These are phyloP conservation scores for Calycopis cecrops DNA, from an alignment of 1,140 invertebrate species.

Conservation along the genomic window DNA sequence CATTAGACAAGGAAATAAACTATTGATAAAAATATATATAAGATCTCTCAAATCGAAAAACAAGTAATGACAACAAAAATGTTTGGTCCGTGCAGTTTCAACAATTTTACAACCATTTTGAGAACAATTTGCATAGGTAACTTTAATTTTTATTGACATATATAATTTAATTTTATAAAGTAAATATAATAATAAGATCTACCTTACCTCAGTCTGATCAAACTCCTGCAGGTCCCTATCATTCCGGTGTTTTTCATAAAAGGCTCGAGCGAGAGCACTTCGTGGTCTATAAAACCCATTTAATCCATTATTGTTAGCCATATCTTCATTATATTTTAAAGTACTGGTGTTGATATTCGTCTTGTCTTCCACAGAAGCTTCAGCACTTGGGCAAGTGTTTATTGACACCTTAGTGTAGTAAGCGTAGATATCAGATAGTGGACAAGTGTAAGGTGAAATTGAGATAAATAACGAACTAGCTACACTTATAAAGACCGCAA, in stretches of 20 bases:
- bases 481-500: background rate
- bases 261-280: slow-evolving; percentile 79
- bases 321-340: slow-evolving; percentile 32
- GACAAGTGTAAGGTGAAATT: slow-evolving; percentile 23
- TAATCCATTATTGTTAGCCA: slow-evolving; percentile 45
- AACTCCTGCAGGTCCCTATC: slow-evolving; percentile 79
- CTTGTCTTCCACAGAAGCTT: background rate
- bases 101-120: too few species aligned
- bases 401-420: slow-evolving; percentile 51
- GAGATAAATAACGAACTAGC: slow-evolving; percentile 9
- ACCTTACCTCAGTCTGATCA: slow-evolving; percentile 80
- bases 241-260: slow-evolving; percentile 82
- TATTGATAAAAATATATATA: too few species aligned
- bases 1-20: too few species aligned
- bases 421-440: slow-evolving; percentile 39
- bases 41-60: too few species aligned
- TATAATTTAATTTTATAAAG: too few species aligned
- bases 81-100: too few species aligned
- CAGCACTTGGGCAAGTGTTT: slow-evolving; percentile 33
- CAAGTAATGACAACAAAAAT: too few species aligned
- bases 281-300: slow-evolving; percentile 73
- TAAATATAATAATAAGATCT: background rate
- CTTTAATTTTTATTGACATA: too few species aligned
- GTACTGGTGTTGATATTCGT: background rate
- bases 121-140: too few species aligned